These are phyloP conservation scores for Herminia tarsipennalis DNA, from an alignment of 2,888 invertebrate species.

Conservation along the genomic window DNA sequence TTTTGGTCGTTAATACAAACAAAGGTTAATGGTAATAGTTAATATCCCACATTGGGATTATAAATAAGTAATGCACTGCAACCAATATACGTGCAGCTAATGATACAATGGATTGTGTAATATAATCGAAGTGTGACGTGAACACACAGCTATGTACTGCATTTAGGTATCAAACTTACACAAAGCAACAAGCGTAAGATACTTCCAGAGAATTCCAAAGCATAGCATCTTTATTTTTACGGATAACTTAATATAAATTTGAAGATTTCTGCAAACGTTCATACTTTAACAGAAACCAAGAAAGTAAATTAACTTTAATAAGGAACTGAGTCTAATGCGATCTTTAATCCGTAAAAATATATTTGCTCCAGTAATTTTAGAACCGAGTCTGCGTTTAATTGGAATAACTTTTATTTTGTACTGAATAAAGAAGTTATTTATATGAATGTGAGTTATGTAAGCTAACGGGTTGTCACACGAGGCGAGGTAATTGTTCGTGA, in stretches of 20 bases:
- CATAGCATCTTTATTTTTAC: slow-evolving; percentile 13
- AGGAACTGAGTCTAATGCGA: background rate
- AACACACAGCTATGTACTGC: background rate
- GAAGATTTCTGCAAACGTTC: background rate
- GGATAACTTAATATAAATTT: slow-evolving; percentile 1
- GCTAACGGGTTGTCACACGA: slow-evolving; percentile 33
- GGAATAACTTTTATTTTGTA: slow-evolving; percentile 2
- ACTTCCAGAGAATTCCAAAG: background rate
- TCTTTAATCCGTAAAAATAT: slow-evolving; percentile 2
- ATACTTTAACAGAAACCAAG: background rate
- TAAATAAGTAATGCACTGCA: too few species aligned
- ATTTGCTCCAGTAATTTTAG: background rate
- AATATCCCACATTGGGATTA: slow-evolving; percentile 20
- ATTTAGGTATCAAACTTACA: slow-evolving; percentile 26
- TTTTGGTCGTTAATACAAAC: too few species aligned
- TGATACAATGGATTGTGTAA: slow-evolving; percentile 14
- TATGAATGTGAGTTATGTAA: slow-evolving; percentile 11
- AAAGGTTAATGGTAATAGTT: slow-evolving; percentile 1
- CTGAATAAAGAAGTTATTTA: slow-evolving; percentile 5
- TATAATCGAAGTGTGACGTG: slow-evolving; percentile 6
- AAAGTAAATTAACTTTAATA: background rate
- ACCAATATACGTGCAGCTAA: slow-evolving; percentile 16
- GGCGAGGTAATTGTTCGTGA: slow-evolving; percentile 55
- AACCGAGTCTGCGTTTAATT: background rate
- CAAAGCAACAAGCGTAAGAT: slow-evolving; percentile 12